Percentiles rank a stretch among this genome's conserved stretches.
phyloP scores from a whole-genome alignment of 2,888 invertebrate genomes.

The Caenorhabditis sinica region DNA sequence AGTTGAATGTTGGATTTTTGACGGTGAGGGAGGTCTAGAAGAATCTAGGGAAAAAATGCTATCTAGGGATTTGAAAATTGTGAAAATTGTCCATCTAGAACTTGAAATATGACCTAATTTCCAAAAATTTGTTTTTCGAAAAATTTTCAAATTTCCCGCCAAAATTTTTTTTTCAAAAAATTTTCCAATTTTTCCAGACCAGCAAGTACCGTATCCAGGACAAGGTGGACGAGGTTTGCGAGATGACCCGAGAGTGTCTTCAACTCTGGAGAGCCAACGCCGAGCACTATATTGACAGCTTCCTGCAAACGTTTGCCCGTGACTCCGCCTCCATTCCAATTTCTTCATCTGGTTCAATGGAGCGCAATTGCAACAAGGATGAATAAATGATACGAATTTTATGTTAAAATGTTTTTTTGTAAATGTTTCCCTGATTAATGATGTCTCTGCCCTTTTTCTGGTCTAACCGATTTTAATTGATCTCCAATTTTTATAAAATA shows the following conservation, averaged over 20 bases:
- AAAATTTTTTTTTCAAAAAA: background rate
- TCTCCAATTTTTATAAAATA: too few relatives aligned
- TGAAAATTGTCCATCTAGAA: background rate
- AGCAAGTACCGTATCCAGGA: constrained; percentile 96
- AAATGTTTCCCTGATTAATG: too few relatives aligned
- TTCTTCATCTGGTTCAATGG: too few relatives aligned
- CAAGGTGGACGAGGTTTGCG: constrained; percentile 95
- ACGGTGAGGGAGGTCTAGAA: constrained; percentile 87
- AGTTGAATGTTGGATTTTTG: constrained; percentile 96
- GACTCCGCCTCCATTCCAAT: too few relatives aligned
- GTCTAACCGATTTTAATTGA: too few relatives aligned
- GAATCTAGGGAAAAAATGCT: too few relatives aligned
- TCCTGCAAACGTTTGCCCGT: constrained; percentile 90
- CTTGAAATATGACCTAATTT: background rate
- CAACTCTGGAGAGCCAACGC: constrained; percentile 98
- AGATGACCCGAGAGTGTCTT: constrained; percentile 93
- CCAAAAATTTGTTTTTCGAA: background rate
- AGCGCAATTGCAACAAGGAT: too few relatives aligned
- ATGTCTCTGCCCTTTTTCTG: too few relatives aligned
- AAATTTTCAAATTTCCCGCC: background rate
- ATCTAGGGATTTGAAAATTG: background rate
- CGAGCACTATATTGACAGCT: constrained; percentile 95
- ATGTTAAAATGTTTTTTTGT: too few relatives aligned
- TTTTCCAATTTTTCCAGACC: constrained; percentile 84
- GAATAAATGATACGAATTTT: too few relatives aligned